Evolutionary conservation across 2,888 invertebrate species (phyloP).

Genomic region (Galerucella nymphaeae): DNA sequence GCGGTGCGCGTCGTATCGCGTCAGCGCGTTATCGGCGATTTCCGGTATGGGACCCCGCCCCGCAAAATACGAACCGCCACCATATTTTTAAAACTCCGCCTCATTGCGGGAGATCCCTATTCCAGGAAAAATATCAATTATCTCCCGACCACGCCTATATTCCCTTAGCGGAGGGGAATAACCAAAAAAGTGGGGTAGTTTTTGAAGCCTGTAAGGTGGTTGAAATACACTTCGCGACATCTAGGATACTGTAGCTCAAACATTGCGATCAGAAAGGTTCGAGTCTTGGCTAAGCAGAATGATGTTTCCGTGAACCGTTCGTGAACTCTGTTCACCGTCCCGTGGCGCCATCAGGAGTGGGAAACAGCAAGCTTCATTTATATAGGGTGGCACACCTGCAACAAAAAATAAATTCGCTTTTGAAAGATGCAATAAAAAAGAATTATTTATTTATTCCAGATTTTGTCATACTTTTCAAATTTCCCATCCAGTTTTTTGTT

Average conservation of each 20-base stretch:
- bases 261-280: slow-evolving; percentile 21
- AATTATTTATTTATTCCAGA: too few relatives aligned
- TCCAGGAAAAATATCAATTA: slow-evolving; percentile 59
- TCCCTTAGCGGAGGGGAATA: slow-evolving; percentile 47
- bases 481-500: too few relatives aligned
- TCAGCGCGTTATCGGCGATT: slow-evolving; percentile 57
- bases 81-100: slow-evolving; percentile 64
- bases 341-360: slow-evolving; percentile 26
- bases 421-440: not conserved
- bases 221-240: slow-evolving; percentile 41
- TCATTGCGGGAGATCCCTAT: slow-evolving; percentile 51
- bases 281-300: slow-evolving; percentile 7
- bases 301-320: not conserved
- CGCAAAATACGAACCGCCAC: slow-evolving; percentile 55
- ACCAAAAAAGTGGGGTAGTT: slow-evolving; percentile 46
- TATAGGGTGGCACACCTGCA: slow-evolving; percentile 34
- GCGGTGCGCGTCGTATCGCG: slow-evolving; percentile 41
- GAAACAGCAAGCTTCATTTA: not conserved
- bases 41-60: slow-evolving; percentile 61
- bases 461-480: too few relatives aligned
- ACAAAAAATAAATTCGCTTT: not conserved
- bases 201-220: slow-evolving; percentile 30
- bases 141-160: slow-evolving; percentile 57
- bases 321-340: slow-evolving; percentile 4
- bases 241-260: slow-evolving; percentile 42